Evolutionary conservation across 2,113 vertebrate species (phyloP).

Genomic region (Otus sunia): DNA sequence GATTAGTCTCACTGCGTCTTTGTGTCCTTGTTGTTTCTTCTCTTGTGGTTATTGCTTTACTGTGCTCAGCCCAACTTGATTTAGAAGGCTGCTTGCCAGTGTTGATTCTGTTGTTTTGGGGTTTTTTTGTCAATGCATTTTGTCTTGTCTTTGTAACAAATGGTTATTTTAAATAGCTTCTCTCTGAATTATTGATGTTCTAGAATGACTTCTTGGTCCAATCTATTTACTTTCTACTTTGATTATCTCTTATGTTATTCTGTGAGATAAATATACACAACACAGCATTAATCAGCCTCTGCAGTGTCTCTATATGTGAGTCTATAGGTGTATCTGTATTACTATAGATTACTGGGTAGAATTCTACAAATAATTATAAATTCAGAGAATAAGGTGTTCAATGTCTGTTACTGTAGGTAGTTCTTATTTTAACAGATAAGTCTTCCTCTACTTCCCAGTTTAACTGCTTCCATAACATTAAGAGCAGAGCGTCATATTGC

Average conservation of each 20-base stretch:
- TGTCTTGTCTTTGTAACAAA: conserved; percentile 6
- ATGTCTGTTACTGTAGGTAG: neutral
- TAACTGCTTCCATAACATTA: neutral
- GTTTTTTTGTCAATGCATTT: neutral
- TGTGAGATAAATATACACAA: neutral
- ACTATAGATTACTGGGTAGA: neutral
- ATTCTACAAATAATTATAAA: neutral
- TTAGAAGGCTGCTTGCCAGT: neutral
- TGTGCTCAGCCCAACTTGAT: neutral
- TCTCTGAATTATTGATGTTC: conserved; percentile 40
- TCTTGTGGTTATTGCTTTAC: neutral
- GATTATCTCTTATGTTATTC: neutral
- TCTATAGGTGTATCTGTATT: neutral
- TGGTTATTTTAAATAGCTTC: conserved; percentile 24
- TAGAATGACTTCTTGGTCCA: neutral
- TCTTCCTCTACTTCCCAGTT: neutral
- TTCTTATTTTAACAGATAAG: neutral
- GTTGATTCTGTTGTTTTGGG: neutral
- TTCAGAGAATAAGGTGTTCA: neutral
- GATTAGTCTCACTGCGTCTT: neutral
- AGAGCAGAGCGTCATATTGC: neutral
- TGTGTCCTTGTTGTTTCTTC: neutral
- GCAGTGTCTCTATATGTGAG: neutral
- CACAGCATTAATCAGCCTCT: neutral
- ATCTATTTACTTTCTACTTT: neutral